Evolutionary conservation across 2,113 vertebrate genomes (phyloP).

Genomic region (Nerophis lumbriciformis): DNA sequence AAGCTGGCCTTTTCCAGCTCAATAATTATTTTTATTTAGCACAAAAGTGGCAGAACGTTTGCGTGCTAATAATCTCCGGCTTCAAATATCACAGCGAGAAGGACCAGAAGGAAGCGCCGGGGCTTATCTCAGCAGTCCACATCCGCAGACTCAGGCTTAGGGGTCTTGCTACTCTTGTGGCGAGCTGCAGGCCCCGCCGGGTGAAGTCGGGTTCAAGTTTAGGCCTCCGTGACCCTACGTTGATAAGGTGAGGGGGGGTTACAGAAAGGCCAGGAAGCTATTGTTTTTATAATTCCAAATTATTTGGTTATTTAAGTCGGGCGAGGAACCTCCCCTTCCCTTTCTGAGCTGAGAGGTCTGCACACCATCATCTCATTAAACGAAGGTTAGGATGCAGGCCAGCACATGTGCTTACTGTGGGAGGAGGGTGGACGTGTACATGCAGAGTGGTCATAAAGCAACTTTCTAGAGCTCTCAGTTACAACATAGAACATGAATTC

Average conservation of each 20-base stretch:
- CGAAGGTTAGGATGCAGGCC: constrained; percentile 52
- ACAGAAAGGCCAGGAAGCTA: constrained; percentile 70
- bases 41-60: too few relatives aligned
- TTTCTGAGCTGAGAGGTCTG: constrained; percentile 42
- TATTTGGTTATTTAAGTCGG: constrained; percentile 74
- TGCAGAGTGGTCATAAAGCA: constrained; percentile 13
- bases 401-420: constrained; percentile 8
- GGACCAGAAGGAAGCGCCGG: constrained; percentile 17
- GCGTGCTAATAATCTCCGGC: neutral
- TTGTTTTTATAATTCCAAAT: constrained; percentile 76
- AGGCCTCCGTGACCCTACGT: constrained; percentile 56
- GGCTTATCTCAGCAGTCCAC: constrained; percentile 37
- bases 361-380: constrained; percentile 64
- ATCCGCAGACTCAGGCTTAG: constrained; percentile 37
- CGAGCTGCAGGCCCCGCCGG: constrained; percentile 38
- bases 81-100: constrained; percentile 17
- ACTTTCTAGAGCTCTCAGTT: constrained; percentile 38
- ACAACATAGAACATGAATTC: constrained; percentile 28
- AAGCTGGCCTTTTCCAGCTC: neutral
- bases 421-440: constrained; percentile 15
- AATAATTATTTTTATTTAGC: neutral
- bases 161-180: constrained; percentile 37
- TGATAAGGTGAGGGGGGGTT: constrained; percentile 67
- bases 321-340: constrained; percentile 20
- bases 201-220: constrained; percentile 67